These are phyloP conservation scores for Gambelia wislizenii DNA, from an alignment of 2,797 vertebrate genomes.

Conservation along the genomic window DNA sequence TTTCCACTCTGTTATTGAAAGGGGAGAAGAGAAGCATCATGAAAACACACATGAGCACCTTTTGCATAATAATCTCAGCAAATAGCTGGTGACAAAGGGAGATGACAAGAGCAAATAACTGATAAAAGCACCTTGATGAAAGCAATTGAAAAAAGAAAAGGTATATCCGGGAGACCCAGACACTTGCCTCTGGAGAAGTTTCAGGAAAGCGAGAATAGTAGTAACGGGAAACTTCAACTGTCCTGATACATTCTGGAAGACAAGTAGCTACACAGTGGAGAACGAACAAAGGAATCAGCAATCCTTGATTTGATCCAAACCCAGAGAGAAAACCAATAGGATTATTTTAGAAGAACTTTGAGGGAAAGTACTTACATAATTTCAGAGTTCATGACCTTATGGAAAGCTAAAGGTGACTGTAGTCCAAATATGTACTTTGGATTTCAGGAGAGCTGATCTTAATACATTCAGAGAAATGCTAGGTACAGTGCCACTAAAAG, in stretches of 20 bases:
- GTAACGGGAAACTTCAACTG: background rate
- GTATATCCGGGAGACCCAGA: background rate
- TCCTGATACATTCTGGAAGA: background rate
- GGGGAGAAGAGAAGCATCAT: constrained; percentile 37
- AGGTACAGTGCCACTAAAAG: background rate
- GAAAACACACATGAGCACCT: constrained; percentile 23
- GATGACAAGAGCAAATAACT: background rate
- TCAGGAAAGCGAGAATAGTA: background rate
- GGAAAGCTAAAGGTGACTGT: background rate
- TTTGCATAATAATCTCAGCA: constrained; percentile 27
- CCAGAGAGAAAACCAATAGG: background rate
- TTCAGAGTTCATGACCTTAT: background rate
- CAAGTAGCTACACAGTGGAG: background rate
- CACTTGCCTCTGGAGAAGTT: background rate
- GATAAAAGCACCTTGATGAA: constrained; percentile 2
- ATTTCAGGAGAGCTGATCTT: background rate
- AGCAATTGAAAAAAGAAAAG: too few relatives aligned
- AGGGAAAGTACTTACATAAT: background rate
- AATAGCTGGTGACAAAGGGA: background rate
- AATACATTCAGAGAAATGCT: background rate
- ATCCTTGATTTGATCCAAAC: background rate
- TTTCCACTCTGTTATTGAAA: constrained; percentile 33
- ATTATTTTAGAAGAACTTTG: background rate
- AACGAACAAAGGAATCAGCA: background rate
- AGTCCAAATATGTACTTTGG: background rate